Base-by-base conservation (phyloP, 2,797 vertebrate genomes). In the Myotis pilosus region DNA sequence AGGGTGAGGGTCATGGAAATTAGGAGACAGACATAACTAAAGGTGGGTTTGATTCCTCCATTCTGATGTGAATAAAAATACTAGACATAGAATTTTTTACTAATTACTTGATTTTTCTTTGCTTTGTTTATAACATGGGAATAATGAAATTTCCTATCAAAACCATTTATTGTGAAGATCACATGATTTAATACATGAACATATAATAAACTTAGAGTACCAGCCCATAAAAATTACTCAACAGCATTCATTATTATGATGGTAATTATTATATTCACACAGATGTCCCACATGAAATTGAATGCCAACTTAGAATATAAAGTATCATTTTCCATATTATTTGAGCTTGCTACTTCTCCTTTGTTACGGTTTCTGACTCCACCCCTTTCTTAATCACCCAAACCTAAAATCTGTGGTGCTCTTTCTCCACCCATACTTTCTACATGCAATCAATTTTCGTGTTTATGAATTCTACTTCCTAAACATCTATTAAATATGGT, bases 31-130 rank as follows among this genome's bases (percentile, higher is more conserved):
- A 7, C 10, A 72, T 53, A 79, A 71, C 10, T 71, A 78, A 74
- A 83, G n/a, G 11, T 91, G 69, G 19, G 30, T 74, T 69, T 90
- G 25, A 87, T 83, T 83, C 11, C 10, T 38, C 74, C 71, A 44
- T 11, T 93, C n/a, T 79, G 89, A 64, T 68, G 11, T 86, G 49
- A 85, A 60, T 89, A 93, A 72, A 23, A 22, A 87, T 64, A 69
- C 8, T 66, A 83, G 16, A 30, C 90, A 2, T 78, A n/a, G 28
- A 82, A 74, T 68, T 84, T 94, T 78, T 19, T 12, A 72, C 62
- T 62, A 33, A 66, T 68, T 82, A 51, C 36, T 82, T 53, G 25
- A 66, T 55, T 16, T 79, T 41, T 76, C 36, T 91, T 91, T 93
- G 30, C 20, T 74, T 82, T 25, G 78, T 72, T 47, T 79, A 4